phyloP scores from a whole-genome alignment of 2,888 invertebrate genomes.

The Callinectes sapidus region DNA sequence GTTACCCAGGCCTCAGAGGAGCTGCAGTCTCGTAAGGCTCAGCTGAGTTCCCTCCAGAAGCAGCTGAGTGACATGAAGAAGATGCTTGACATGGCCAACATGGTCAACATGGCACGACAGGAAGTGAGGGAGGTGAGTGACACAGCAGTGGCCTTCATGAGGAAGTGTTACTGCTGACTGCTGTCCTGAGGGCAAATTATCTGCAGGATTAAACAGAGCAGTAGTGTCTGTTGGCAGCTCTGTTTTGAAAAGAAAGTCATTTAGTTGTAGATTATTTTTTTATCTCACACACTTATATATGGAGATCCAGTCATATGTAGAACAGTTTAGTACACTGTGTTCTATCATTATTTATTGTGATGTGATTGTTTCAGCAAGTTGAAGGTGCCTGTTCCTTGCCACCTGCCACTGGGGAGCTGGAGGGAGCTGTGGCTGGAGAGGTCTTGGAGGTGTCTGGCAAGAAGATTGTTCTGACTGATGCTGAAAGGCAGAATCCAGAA shows the following conservation, averaged over 20 bases:
- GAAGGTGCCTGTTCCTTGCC: neutral
- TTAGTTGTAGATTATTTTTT: neutral
- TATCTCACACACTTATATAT: neutral
- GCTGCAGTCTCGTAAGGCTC: constrained; percentile 48
- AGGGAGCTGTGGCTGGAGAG: constrained; percentile 52
- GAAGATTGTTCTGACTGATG: constrained; percentile 54
- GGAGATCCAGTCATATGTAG: neutral
- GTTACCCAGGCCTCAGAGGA: constrained; percentile 54
- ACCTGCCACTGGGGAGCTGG: neutral
- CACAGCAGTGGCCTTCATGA: neutral
- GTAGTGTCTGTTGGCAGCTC: neutral
- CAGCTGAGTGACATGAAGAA: constrained; percentile 70
- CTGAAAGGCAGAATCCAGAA: constrained; percentile 66
- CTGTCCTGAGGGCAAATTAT: neutral
- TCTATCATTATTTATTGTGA: neutral
- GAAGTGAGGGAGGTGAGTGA: constrained; percentile 40
- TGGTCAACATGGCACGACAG: constrained; percentile 45
- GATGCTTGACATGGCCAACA: constrained; percentile 65
- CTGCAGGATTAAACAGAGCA: neutral
- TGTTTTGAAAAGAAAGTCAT: neutral
- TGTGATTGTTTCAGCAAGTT: constrained; percentile 29
- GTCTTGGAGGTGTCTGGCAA: constrained; percentile 60
- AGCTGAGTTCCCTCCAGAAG: constrained; percentile 64
- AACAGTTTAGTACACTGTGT: neutral
- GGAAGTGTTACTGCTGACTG: neutral